Evolutionary conservation across 2,797 vertebrate species (phyloP), one percentile per base, ranked within the genome.

Genomic region (Nyctalus aviator): DNA sequence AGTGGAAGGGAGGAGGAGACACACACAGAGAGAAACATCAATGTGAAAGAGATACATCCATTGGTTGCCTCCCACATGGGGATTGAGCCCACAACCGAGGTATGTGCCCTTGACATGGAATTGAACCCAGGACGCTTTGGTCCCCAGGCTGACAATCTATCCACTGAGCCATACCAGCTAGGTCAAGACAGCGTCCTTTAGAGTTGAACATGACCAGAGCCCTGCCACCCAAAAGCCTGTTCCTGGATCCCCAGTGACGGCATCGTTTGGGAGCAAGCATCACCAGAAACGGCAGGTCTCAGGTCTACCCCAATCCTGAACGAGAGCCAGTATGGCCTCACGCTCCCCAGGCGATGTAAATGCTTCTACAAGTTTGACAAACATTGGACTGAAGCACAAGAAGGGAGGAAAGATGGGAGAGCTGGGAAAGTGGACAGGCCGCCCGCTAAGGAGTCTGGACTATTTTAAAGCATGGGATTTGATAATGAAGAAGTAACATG

Each of bases 311-410:
- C 18, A 53, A 1, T 57, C 27, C 66, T 84, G 79, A 76, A 37
- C 55, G 41, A 50, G 57, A 87, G 8, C 41, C 72, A 59, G 35
- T 57, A 27, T n/a, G 48, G 17, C 11, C 32, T 0, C 9, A 68
- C 14, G 64, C 35, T 73, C 15, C 10, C 41, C 53, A 46, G 59
- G 71, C 68, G 59, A 50, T 35, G 4, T 41, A 88, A 66, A 66
- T 72, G 64, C 69, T 88, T 88, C 25, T 68, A 6, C 84, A 72
- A 76, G 10, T 86, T 88, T 69, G 69, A 86, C 76, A 86, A 84
- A 35, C 53, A 30, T 0, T 30, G 18, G 7, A 15, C 7, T 79
- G 44, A 37, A 44, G 55, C 68, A 20, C 1, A 23, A 69, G 41
- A 64, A 90, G 48, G 37, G 23, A 21, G 46, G 30, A 53, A 55